phyloP scores from a whole-genome alignment of 2,888 invertebrate genomes.

The Philonicus albiceps region DNA sequence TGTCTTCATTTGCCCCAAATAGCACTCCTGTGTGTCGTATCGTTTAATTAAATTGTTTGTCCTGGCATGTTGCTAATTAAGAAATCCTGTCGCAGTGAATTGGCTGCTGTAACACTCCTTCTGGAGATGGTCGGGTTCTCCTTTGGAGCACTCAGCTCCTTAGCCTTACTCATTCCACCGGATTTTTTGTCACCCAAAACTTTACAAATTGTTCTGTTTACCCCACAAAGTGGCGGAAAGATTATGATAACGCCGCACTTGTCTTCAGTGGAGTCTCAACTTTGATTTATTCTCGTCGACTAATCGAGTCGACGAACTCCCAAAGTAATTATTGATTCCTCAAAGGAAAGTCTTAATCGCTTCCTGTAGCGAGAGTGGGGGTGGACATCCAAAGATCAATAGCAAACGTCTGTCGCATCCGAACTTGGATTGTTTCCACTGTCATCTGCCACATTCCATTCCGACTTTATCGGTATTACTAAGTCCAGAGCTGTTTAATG shows the following conservation, averaged over 20 bases:
- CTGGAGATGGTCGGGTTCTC: neutral
- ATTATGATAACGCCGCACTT: neutral
- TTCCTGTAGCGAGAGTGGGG: neutral
- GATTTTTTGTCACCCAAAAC: neutral
- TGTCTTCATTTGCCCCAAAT: conserved; percentile 24
- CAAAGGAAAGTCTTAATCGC: neutral
- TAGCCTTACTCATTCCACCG: neutral
- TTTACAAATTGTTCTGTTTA: conserved; percentile 23
- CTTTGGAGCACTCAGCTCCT: neutral
- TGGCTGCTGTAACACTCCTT: neutral
- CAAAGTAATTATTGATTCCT: neutral
- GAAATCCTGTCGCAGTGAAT: conserved; percentile 29
- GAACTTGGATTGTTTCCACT: neutral
- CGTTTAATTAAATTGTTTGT: conserved; percentile 34
- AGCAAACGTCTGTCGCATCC: conserved; percentile 10
- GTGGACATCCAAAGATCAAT: neutral
- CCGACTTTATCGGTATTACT: conserved; percentile 2
- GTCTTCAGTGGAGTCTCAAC: neutral
- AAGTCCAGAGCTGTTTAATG: conserved; percentile 1
- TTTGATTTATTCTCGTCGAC: neutral
- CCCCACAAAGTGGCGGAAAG: neutral
- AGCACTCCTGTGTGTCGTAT: conserved; percentile 22
- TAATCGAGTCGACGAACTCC: neutral
- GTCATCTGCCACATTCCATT: conserved; percentile 12
- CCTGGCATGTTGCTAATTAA: conserved; percentile 29